A percentile compares a stretch with the other conserved stretches of the same genome.
phyloP scores from a whole-genome alignment of 2,113 vertebrate species.

The Rhinopithecus roxellana region DNA sequence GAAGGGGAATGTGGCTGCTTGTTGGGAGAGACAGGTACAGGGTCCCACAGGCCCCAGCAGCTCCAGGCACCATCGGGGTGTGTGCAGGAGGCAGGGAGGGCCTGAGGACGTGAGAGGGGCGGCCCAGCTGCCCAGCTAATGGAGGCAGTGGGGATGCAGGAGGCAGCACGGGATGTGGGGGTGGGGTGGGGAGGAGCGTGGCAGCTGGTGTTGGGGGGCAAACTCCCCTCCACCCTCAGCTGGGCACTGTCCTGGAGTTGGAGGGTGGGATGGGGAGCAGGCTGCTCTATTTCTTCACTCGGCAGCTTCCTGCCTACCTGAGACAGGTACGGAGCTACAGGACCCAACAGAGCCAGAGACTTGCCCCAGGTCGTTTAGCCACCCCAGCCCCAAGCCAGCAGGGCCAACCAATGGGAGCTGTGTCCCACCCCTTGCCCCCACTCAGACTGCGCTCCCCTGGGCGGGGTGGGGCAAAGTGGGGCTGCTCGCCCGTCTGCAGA shows the following conservation, averaged over 20 bases:
- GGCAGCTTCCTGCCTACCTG: not conserved
- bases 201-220: no score
- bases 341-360: not conserved
- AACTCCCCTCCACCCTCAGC: not conserved
- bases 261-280: not conserved
- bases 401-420: not conserved
- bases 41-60: not conserved
- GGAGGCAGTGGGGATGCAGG: not conserved
- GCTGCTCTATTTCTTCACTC: not conserved
- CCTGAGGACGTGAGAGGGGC: not conserved
- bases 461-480: accelerated
- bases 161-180: no score
- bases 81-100: not conserved
- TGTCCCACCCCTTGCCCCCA: accelerated
- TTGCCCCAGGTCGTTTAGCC: not conserved
- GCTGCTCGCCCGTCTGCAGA: accelerated
- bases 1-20: not conserved
- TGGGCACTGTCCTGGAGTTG: not conserved
- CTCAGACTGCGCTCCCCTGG: not conserved
- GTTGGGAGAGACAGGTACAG: accelerated
- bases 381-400: not conserved
- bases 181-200: no score
- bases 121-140: not conserved
- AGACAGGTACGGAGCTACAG: not conserved
- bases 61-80: not conserved